Evolutionary conservation across 2,797 vertebrate genomes (phyloP).

Genomic region (Pipistrellus pipistrellus): DNA sequence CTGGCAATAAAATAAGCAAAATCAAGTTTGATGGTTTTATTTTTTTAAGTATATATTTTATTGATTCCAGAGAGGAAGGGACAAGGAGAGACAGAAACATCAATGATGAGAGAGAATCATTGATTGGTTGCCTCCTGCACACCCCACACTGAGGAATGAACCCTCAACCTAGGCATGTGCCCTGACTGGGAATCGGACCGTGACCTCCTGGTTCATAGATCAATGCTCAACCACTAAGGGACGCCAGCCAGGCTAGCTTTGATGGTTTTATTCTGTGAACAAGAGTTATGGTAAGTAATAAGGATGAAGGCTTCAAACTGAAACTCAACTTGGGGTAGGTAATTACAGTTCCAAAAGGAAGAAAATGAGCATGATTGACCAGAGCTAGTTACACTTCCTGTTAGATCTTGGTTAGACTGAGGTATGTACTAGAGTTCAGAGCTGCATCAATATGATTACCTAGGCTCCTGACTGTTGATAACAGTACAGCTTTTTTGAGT

Average conservation of each 20-base stretch:
- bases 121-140: no score
- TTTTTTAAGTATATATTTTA: neutral
- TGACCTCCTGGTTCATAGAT: no score
- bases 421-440: neutral
- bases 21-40: slow-evolving; percentile 3
- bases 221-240: no score
- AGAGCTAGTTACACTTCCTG: neutral
- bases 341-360: neutral
- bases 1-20: slow-evolving; percentile 10
- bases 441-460: neutral
- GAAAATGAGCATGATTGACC: neutral
- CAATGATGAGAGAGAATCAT: no score
- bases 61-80: no score
- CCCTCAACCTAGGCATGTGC: no score
- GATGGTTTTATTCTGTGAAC: slow-evolving; percentile 27
- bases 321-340: neutral
- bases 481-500: neutral
- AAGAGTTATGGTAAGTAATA: neutral
- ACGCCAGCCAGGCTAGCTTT: neutral
- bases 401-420: slow-evolving; percentile 13
- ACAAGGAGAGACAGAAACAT: no score
- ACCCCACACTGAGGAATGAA: no score
- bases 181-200: no score
- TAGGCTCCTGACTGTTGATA: neutral
- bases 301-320: neutral